Evolutionary conservation across 2,888 invertebrate genomes (phyloP), one percentile per base, ranked within the genome.

Genomic region (Thumatha senex): DNA sequence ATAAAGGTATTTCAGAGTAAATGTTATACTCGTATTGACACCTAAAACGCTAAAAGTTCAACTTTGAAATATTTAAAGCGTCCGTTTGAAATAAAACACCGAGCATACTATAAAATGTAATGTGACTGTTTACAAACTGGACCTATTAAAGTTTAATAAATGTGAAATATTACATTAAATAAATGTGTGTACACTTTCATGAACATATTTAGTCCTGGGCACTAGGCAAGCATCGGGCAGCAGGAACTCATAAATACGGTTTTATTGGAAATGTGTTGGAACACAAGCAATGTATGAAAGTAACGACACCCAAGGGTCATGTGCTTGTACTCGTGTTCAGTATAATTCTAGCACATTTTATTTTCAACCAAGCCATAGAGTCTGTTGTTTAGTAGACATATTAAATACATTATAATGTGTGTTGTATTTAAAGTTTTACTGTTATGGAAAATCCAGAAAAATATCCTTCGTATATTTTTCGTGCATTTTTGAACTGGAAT

Each of bases 171-270:
- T 24, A 2, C 5, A 24, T 5, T 24, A 24, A 24, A 24, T 24
- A 24, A 65, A 66, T 63, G 53, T 63, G 58, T 41, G 47, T 53
- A 50, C 54, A 46, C 51, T 57, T 63, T 64, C 58, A 64, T 61
- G 54, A 54, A 53, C 58, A 57, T 61, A 59, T 68, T 61, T 67
- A 63, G 60, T 63, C 61, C 56, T 40, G 56, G 57, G 61, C 66
- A 75, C 68, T 61, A 73, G 68, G 66, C 61, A 58, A 58, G 63
- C 71, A 73, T 64, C 58, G 57, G 51, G 58, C 47, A 61, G 69
- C 56, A 76, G 79, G 76, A 80, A 78, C 79, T 77, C 74, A 73
- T 86, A 85, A 86, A 87, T 85, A 84, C 78, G 68, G 72, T 76
- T 82, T 82, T 80, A 83, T 84, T 84, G 79, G 80, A 79, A 82